Percentiles rank a stretch among this genome's conserved stretches.
Conservation (phyloP, 2,797 vertebrate genomes). For the Sebastes taczanowskii region DNA sequence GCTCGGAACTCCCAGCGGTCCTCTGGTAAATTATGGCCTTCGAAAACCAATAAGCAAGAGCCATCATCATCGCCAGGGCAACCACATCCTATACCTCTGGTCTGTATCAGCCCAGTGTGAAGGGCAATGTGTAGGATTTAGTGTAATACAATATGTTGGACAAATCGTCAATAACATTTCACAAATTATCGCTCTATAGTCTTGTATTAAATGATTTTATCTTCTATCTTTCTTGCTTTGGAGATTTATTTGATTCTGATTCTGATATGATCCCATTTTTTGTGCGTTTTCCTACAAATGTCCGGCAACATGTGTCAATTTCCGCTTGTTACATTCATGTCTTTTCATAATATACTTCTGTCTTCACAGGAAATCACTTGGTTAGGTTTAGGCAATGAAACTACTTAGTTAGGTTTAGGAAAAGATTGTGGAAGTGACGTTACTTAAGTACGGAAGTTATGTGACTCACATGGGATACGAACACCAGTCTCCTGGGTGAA, state of each 20-base stretch:
- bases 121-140: not conserved
- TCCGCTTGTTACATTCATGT: no score
- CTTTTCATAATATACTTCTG: no score
- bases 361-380: no score
- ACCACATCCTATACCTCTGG: constrained; percentile 36
- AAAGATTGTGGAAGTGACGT: no score
- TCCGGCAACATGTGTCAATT: no score
- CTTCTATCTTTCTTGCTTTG: not conserved
- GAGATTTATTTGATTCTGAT: not conserved
- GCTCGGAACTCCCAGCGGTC: constrained; percentile 44
- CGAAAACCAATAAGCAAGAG: constrained; percentile 52
- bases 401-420: no score
- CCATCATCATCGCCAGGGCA: constrained; percentile 40
- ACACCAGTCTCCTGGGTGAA: no score
- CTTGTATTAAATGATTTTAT: not conserved
- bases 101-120: constrained; percentile 2
- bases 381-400: no score
- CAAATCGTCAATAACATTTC: not conserved
- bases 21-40: constrained; percentile 59
- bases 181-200: not conserved
- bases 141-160: not conserved
- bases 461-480: no score
- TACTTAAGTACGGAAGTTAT: no score
- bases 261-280: no score
- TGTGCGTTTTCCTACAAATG: no score